phyloP scores from a whole-genome alignment of 1,140 invertebrate species.

The Rhyacophila brunnea region DNA sequence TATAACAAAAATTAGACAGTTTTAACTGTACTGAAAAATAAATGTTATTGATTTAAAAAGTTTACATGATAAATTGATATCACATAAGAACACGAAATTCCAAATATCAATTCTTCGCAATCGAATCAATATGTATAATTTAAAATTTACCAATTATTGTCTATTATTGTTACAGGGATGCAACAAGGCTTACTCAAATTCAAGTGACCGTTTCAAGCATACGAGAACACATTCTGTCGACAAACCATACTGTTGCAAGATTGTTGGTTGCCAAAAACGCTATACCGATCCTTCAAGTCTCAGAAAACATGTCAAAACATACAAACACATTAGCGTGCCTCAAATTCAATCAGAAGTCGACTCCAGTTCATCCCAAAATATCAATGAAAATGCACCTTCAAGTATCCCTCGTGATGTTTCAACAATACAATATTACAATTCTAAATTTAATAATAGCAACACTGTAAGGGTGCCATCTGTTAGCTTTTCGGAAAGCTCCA shows the following conservation, averaged over 20 bases:
- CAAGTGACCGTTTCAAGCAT: constrained; percentile 87
- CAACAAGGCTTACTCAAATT: constrained; percentile 86
- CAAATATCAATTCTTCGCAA: no score
- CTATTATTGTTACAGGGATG: constrained; percentile 61
- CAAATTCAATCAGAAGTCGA: not conserved
- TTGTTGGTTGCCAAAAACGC: constrained; percentile 79
- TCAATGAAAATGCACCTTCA: no score
- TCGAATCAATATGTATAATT: no score
- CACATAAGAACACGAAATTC: no score
- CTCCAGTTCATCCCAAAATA: not conserved
- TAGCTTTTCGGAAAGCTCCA: constrained; percentile 6
- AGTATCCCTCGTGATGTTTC: no score
- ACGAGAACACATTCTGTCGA: constrained; percentile 84
- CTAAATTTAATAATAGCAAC: no score
- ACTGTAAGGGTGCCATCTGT: not conserved
- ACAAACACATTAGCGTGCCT: constrained; percentile 59
- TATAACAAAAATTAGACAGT: no score
- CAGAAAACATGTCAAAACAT: constrained; percentile 84
- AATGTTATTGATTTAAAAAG: no score
- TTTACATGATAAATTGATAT: no score
- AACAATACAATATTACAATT: no score
- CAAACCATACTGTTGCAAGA: constrained; percentile 80
- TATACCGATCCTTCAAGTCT: constrained; percentile 89
- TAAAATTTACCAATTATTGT: no score
- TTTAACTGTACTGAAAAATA: no score